Evolutionary conservation across 2,888 invertebrate species (phyloP).

Genomic region (Harmothoe impar): DNA sequence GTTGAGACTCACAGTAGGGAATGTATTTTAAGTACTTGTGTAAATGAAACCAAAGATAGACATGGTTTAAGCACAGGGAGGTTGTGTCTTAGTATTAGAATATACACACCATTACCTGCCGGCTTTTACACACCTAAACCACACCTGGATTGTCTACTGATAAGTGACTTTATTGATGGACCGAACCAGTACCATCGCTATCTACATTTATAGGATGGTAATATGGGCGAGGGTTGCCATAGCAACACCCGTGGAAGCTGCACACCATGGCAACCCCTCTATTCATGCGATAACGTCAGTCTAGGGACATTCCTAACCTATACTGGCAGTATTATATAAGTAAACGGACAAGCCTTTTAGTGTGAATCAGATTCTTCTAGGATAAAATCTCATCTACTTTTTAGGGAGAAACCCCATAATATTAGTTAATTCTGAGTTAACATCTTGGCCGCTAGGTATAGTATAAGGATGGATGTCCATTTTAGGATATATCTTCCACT

Average conservation of each 20-base stretch:
- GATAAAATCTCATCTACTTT: conserved; percentile 45
- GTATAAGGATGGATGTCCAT: not conserved
- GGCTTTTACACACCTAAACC: not conserved
- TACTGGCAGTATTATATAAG: conserved; percentile 46
- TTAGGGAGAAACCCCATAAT: not conserved
- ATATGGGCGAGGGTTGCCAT: conserved; percentile 29
- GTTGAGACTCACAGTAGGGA: not conserved
- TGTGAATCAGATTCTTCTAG: conserved; percentile 19
- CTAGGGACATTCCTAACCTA: conserved; percentile 55
- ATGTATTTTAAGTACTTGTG: not conserved
- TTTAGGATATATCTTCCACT: not conserved
- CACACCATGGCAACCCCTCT: conserved; percentile 4
- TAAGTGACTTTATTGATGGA: not conserved
- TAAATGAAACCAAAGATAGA: not conserved
- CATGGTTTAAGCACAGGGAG: not conserved
- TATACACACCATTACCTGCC: not conserved
- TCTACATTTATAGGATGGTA: conserved; percentile 16
- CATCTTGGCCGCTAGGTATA: conserved; percentile 24
- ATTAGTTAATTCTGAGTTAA: not conserved
- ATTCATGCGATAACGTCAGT: conserved; percentile 8
- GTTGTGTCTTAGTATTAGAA: not conserved
- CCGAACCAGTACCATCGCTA: conserved; percentile 57
- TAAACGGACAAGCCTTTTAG: conserved; percentile 50
- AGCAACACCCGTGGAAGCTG: not conserved
- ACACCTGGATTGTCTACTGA: conserved; percentile 5